Conservation (phyloP, 2,888 invertebrate genomes). For the Drosophila glabriapex region DNA sequence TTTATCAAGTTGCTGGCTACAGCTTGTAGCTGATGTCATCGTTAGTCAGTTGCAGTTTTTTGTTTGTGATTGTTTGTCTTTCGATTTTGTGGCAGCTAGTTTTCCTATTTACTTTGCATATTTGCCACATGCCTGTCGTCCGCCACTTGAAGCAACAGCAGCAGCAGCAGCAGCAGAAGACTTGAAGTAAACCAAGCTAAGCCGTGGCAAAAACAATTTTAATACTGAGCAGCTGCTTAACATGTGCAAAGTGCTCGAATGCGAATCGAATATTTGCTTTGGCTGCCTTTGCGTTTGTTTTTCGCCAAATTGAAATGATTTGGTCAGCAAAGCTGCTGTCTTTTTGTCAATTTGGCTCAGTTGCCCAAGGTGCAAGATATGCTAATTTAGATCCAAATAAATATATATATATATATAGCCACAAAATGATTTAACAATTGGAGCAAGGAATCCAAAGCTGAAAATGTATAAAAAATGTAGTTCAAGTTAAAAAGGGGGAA, state of each 20-base stretch:
- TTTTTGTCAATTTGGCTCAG: background rate
- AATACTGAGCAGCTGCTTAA: slow-evolving; percentile 46
- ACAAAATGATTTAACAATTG: background rate
- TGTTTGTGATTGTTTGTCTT: slow-evolving; percentile 22
- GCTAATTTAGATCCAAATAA: background rate
- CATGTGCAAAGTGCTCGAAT: slow-evolving; percentile 46
- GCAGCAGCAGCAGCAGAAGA: slow-evolving; percentile 31
- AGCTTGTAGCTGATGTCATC: slow-evolving; percentile 52
- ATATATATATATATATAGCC: background rate
- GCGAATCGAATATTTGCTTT: slow-evolving; percentile 58
- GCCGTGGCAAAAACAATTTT: slow-evolving; percentile 25
- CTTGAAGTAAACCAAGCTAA: slow-evolving; percentile 23
- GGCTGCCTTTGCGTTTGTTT: slow-evolving; percentile 36
- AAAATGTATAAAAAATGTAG: background rate
- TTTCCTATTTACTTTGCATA: slow-evolving; percentile 63
- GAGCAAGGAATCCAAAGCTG: background rate
- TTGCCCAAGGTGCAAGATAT: background rate
- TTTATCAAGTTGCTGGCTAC: slow-evolving; percentile 45
- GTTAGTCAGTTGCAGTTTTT: slow-evolving; percentile 48
- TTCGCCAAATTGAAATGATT: slow-evolving; percentile 35
- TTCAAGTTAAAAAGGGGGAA: background rate
- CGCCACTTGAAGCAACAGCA: slow-evolving; percentile 30
- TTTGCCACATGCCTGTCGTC: slow-evolving; percentile 32
- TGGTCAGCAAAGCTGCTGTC: slow-evolving; percentile 14
- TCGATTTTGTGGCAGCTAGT: slow-evolving; percentile 49